Percentiles rank a stretch among this genome's conserved stretches.
phyloP scores from a whole-genome alignment of 2,888 invertebrate genomes.

The Acleris cristana region DNA sequence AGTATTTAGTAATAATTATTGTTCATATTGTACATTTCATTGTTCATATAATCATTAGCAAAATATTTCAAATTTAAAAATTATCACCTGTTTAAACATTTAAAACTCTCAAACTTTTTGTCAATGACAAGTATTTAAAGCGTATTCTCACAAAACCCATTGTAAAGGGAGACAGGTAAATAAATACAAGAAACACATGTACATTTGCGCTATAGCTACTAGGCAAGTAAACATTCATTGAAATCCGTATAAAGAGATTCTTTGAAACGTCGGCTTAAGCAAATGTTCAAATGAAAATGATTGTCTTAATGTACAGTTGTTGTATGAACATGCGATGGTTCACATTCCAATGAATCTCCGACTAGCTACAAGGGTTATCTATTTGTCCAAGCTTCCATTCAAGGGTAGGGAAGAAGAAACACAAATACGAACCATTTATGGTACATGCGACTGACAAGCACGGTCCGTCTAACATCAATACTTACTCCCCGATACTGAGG shows the following conservation, averaged over 20 bases:
- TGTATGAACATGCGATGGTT: constrained; percentile 26
- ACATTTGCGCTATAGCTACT: constrained; percentile 82
- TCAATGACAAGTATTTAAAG: neutral
- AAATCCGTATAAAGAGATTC: constrained; percentile 49
- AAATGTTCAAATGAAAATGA: constrained; percentile 27
- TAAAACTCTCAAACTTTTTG: neutral
- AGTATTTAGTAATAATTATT: no score
- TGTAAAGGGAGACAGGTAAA: constrained; percentile 67
- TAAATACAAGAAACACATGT: constrained; percentile 65
- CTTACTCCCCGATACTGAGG: constrained; percentile 35
- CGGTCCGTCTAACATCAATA: constrained; percentile 70
- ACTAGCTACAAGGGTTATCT: constrained; percentile 71
- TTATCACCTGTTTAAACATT: neutral
- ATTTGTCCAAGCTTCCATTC: constrained; percentile 73
- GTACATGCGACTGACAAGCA: constrained; percentile 73
- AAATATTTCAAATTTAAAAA: no score
- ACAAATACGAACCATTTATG: constrained; percentile 43
- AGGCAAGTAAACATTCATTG: constrained; percentile 74
- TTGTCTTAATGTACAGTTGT: constrained; percentile 25
- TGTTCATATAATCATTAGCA: neutral
- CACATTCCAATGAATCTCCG: constrained; percentile 78
- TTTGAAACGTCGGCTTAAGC: constrained; percentile 61
- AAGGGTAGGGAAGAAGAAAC: constrained; percentile 54
- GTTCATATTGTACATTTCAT: no score
- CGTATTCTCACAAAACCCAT: constrained; percentile 69